phyloP scores from a whole-genome alignment of 2,888 invertebrate genomes.

The Epirrita christyi region DNA sequence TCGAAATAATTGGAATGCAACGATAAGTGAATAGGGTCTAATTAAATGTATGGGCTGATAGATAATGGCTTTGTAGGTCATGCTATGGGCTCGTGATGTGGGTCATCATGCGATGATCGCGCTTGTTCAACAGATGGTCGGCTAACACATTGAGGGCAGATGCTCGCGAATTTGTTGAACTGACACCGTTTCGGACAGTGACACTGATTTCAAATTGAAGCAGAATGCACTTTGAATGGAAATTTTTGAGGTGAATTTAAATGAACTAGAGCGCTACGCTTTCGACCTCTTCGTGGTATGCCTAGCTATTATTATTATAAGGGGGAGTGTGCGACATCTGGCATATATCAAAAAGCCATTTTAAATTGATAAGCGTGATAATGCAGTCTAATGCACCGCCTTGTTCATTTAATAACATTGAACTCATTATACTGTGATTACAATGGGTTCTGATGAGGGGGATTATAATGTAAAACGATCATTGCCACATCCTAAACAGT shows the following conservation, averaged over 20 bases:
- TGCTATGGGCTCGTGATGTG: constrained; percentile 53
- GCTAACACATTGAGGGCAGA: constrained; percentile 67
- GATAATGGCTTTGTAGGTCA: constrained; percentile 66
- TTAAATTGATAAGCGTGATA: constrained; percentile 77
- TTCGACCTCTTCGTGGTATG: constrained; percentile 18
- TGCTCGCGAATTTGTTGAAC: constrained; percentile 61
- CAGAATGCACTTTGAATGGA: constrained; percentile 37
- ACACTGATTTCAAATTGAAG: constrained; percentile 50
- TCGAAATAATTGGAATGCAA: constrained; percentile 68
- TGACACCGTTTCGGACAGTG: constrained; percentile 54
- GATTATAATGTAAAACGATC: constrained; percentile 51
- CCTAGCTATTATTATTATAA: constrained; percentile 31
- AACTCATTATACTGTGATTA: constrained; percentile 71
- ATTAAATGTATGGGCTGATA: constrained; percentile 70
- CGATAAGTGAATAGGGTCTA: constrained; percentile 78
- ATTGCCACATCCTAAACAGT: constrained; percentile 49
- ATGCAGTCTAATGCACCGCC: constrained; percentile 72
- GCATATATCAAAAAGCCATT: constrained; percentile 73
- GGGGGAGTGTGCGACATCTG: constrained; percentile 70
- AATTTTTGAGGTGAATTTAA: constrained; percentile 23
- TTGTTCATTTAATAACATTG: constrained; percentile 73
- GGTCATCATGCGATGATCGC: constrained; percentile 41
- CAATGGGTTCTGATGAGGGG: constrained; percentile 57
- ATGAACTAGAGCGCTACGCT: constrained; percentile 7
- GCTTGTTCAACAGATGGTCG: constrained; percentile 70